Base-by-base conservation (phyloP, 1,140 invertebrate genomes). In the Tetranychus cinnabarinus region DNA sequence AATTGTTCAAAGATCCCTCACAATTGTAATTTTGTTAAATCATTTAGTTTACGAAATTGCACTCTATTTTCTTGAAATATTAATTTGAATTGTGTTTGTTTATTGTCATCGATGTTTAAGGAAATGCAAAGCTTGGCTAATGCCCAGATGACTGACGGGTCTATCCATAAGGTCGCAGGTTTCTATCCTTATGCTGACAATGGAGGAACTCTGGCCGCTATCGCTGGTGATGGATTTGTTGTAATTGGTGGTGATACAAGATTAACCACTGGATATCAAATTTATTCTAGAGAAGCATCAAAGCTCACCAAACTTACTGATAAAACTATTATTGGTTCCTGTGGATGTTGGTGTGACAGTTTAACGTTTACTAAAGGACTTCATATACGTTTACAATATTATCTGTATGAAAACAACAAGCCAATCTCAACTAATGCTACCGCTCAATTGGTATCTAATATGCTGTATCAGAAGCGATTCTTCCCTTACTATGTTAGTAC, bases 401-500 rank as follows among this genome's bases (percentile, higher is more conserved):
- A 97, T 69, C 78, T 85, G 64, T 88, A 97, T 72, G 88, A 96
- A 61, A 92, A 98, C 73, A 82, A 90, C 67, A 91, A 90, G 71
- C 76, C 80, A 3, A 97, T 98, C 88, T 78, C 83, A 3, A 92
- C 92, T 0, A 78, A 82, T 62, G 90, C 95, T 12, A 79, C 88
- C 15, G 88, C 93, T 15, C 90, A 97, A 73, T 85, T 98, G 82
- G 72, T 98, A 1, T 90, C 93, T 0, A 93, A 86, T 6, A 85
- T 95, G 78, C 75, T 99, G 62, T 99, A 99, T 71, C 85, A 91
- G 68, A 89, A 90, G 67, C 79, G 96, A 63, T 98, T 99, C 72
- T 99, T 99, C 72, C 96, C 96, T 1, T 98, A 97, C 71, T 99
- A 98, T 71, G 84, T 96, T 10, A 86, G 85, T 39, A 97, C 95